Evolutionary conservation across 2,113 vertebrate genomes (phyloP).

Genomic region (Tragulus kanchil): DNA sequence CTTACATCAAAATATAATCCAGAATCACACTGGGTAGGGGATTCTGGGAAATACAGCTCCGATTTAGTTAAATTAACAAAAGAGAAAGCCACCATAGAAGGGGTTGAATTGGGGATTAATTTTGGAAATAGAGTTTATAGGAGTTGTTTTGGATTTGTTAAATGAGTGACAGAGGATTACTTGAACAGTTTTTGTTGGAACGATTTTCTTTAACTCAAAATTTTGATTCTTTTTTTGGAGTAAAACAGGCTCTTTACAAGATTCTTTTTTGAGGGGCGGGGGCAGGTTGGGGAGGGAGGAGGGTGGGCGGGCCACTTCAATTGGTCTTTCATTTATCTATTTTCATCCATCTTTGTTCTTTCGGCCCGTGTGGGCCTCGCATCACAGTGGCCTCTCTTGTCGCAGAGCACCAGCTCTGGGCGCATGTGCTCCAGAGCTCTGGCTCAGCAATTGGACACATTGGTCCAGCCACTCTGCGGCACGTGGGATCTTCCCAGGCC

Average conservation of each 20-base stretch:
- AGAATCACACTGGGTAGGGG: not conserved
- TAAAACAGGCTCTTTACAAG: conserved; percentile 4
- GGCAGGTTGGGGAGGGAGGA: too few species aligned
- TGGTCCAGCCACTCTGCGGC: too few species aligned
- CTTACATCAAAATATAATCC: not conserved
- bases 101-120: not conserved
- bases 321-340: too few species aligned
- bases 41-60: not conserved
- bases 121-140: not conserved
- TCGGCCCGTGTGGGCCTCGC: too few species aligned
- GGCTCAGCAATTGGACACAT: too few species aligned
- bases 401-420: too few species aligned
- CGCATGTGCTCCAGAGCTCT: too few species aligned
- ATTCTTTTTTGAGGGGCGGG: not conserved
- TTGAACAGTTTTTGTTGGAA: not conserved
- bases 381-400: too few species aligned
- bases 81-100: not conserved
- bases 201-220: not conserved
- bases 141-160: not conserved
- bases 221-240: not conserved
- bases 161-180: not conserved
- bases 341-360: not conserved
- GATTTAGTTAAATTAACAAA: not conserved
- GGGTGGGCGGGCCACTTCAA: too few species aligned
- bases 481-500: too few species aligned